Evolutionary conservation across 2,888 invertebrate genomes (phyloP).

Genomic region (Drosophila kuntzei): DNA sequence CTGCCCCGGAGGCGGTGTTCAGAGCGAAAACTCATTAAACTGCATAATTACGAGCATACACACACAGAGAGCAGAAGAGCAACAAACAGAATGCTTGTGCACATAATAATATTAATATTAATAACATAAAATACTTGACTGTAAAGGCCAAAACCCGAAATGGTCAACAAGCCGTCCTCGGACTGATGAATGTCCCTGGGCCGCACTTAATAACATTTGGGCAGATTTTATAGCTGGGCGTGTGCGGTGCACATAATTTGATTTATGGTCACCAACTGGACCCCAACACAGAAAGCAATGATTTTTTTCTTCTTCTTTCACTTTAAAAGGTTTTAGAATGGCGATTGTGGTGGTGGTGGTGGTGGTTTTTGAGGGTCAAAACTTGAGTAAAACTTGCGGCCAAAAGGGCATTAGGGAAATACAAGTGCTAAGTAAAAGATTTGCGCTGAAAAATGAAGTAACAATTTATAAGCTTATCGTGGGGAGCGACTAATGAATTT

Average conservation of each 20-base stretch:
- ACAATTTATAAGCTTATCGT: slow-evolving; percentile 32
- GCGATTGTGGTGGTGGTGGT: background rate
- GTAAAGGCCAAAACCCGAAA: slow-evolving; percentile 43
- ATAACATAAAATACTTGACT: slow-evolving; percentile 71
- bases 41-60: slow-evolving; percentile 73
- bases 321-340: slow-evolving; percentile 48
- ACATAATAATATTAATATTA: slow-evolving; percentile 78
- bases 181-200: slow-evolving; percentile 65
- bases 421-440: slow-evolving; percentile 21
- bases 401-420: slow-evolving; percentile 16
- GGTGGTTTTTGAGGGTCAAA: background rate
- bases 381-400: slow-evolving; percentile 14
- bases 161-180: slow-evolving; percentile 38
- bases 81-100: slow-evolving; percentile 43
- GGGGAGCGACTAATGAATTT: slow-evolving; percentile 16
- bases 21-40: slow-evolving; percentile 78
- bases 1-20: slow-evolving; percentile 40
- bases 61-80: slow-evolving; percentile 18
- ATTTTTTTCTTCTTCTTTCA: slow-evolving; percentile 44
- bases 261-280: slow-evolving; percentile 61
- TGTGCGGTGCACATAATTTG: slow-evolving; percentile 68
- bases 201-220: slow-evolving; percentile 73
- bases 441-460: slow-evolving; percentile 18
- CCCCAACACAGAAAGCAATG: slow-evolving; percentile 17
- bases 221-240: slow-evolving; percentile 51